Base-by-base conservation (phyloP, 2,113 vertebrate genomes). In the Phyllostomus discolor region DNA sequence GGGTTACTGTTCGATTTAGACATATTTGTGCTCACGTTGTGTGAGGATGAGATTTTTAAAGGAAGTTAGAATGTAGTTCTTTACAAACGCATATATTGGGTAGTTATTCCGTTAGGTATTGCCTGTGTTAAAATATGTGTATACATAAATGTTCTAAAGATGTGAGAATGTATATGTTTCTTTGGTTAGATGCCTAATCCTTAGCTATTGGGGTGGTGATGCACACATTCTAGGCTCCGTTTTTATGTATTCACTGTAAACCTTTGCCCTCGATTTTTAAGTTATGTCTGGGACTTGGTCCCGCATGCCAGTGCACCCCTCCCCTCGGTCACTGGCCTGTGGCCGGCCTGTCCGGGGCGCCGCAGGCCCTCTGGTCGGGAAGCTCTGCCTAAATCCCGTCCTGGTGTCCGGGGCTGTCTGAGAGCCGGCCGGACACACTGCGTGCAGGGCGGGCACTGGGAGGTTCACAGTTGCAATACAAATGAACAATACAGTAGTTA, bases 31-130 rank as follows among this genome's bases (percentile, higher is more conserved):
- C 50, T 94, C 62, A 83, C 2, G 5, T 81, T 69, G 80, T 66
- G 9, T 59, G 70, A 92, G 73, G 54, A 20, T 70, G 72, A 76
- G 79, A 91, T 88, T 92, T 94, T 76, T 90, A 75, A 88, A 57
- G 57, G 26, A 88, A 89, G 14, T 73, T 64, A 62, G 46, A 96
- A 93, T 95, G 91, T 59, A 76, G 16, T 94, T 67, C 33, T 11
- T 78, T 95, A 57, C 67, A 91, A 88, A 88, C 38, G 35, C 35
- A 41, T 28, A 22, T 19, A 5, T 46, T 88, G 52, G 10, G 24
- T 86, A n/a, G 75, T 84, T 57, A 16, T 73, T 78, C 9, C 38
- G 43, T 69, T 83, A 95, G 83, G 10, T 62, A 33, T 79, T 86
- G 19, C 24, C 52, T 96, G 15, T 31, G 91, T 82, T 95, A 93